Percentiles rank a stretch among this genome's conserved stretches.
Conservation (phyloP, 2,888 invertebrate species). For the Eristalinus sepulchralis region DNA sequence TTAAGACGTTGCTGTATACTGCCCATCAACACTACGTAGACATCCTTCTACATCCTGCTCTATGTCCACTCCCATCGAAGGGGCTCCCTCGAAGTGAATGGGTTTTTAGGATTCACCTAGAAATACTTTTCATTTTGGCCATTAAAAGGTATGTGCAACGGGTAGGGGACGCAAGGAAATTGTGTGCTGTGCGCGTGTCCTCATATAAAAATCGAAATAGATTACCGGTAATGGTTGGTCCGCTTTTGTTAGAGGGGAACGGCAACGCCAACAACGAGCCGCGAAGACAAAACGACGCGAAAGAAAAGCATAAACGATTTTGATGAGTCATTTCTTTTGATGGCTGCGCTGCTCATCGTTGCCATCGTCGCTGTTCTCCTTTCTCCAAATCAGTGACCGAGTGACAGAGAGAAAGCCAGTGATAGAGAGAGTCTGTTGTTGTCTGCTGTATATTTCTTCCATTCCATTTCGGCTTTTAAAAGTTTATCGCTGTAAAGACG, state of each 20-base stretch:
- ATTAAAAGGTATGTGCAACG: background rate
- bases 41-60: background rate
- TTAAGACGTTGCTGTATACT: background rate
- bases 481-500: constrained; percentile 25
- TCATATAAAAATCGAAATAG: constrained; percentile 23
- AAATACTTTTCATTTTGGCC: background rate
- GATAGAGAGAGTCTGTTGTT: background rate
- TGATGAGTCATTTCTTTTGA: constrained; percentile 49
- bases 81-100: background rate
- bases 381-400: too few relatives aligned
- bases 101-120: background rate
- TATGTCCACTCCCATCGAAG: background rate
- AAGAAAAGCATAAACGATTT: constrained; percentile 36
- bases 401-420: too few relatives aligned
- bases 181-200: background rate
- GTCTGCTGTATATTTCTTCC: background rate
- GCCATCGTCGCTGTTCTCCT: background rate
- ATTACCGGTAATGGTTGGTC: constrained; percentile 33
- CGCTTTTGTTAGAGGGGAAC: constrained; percentile 26
- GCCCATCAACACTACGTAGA: background rate
- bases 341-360: background rate
- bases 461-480: constrained; percentile 8
- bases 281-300: constrained; percentile 16
- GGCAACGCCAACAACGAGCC: constrained; percentile 19
- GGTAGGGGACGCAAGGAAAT: background rate